Percentiles rank a stretch among this genome's conserved stretches.
phyloP scores from a whole-genome alignment of 2,113 vertebrate genomes.

The Rhagologus leucostigma region DNA sequence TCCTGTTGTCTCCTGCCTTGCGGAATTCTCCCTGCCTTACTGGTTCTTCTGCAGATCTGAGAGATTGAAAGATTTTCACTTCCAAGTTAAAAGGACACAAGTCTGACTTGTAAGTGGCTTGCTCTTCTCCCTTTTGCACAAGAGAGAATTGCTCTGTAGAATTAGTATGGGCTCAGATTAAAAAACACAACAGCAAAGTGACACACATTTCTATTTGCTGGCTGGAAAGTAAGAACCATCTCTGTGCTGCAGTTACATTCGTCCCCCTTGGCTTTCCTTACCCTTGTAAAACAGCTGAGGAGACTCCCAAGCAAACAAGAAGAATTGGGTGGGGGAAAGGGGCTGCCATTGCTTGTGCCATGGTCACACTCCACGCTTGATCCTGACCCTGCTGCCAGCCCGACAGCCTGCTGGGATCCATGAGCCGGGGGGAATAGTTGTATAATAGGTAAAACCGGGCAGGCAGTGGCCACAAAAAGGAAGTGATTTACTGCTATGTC shows the following conservation, averaged over 20 bases:
- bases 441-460: neutral
- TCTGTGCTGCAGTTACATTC: neutral
- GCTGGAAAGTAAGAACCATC: neutral
- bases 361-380: neutral
- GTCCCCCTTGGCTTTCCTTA: neutral
- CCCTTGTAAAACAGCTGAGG: neutral
- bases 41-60: neutral
- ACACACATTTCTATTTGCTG: neutral
- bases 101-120: neutral
- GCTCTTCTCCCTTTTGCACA: neutral
- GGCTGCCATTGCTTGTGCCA: neutral
- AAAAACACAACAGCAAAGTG: neutral
- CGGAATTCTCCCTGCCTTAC: constrained; percentile 5
- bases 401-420: neutral
- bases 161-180: neutral
- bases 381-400: constrained; percentile 6
- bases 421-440: neutral
- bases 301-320: neutral
- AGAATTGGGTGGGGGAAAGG: neutral
- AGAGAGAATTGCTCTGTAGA: neutral
- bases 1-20: neutral
- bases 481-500: constrained; percentile 46
- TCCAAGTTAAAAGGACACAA: neutral
- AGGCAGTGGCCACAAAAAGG: constrained; percentile 15
- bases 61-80: neutral